Evolutionary conservation across 2,888 invertebrate genomes (phyloP).

Genomic region (Melinaea marsaeus): DNA sequence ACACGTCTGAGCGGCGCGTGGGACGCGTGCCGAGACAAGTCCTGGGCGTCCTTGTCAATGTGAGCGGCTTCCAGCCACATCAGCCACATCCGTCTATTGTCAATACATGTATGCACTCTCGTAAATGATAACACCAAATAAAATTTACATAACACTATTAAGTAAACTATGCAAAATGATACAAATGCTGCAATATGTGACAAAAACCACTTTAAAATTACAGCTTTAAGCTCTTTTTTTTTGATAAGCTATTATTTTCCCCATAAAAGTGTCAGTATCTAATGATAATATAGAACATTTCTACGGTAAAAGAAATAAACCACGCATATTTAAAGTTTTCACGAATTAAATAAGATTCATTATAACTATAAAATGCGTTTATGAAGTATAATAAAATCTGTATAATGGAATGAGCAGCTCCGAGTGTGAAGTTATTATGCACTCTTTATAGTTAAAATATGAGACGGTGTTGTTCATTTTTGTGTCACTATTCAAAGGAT

Average conservation of each 20-base stretch:
- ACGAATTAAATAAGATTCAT: slow-evolving; percentile 54
- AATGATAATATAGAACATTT: slow-evolving; percentile 22
- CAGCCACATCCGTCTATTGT: slow-evolving; percentile 77
- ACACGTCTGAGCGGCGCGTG: slow-evolving; percentile 63
- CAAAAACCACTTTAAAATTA: too few species aligned
- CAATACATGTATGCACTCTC: slow-evolving; percentile 72
- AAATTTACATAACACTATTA: slow-evolving; percentile 42
- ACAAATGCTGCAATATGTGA: neutral
- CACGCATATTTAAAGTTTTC: slow-evolving; percentile 52
- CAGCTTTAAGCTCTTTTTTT: neutral
- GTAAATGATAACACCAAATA: slow-evolving; percentile 62
- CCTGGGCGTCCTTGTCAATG: slow-evolving; percentile 78
- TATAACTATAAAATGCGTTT: slow-evolving; percentile 50
- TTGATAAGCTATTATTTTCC: slow-evolving; percentile 5
- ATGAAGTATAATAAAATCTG: slow-evolving; percentile 60
- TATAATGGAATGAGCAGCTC: slow-evolving; percentile 62
- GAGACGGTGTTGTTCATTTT: slow-evolving; percentile 74
- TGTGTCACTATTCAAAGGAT: slow-evolving; percentile 70
- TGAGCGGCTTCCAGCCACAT: slow-evolving; percentile 77
- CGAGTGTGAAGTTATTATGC: slow-evolving; percentile 71
- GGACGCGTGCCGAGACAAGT: slow-evolving; percentile 73
- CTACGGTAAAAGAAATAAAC: slow-evolving; percentile 13
- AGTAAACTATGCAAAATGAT: slow-evolving; percentile 5
- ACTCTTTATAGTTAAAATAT: slow-evolving; percentile 62
- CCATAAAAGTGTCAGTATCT: slow-evolving; percentile 12